A percentile compares a stretch with the other conserved stretches of the same genome.
Conservation (phyloP, 2,888 invertebrate genomes). For the Melanargia galathea region DNA sequence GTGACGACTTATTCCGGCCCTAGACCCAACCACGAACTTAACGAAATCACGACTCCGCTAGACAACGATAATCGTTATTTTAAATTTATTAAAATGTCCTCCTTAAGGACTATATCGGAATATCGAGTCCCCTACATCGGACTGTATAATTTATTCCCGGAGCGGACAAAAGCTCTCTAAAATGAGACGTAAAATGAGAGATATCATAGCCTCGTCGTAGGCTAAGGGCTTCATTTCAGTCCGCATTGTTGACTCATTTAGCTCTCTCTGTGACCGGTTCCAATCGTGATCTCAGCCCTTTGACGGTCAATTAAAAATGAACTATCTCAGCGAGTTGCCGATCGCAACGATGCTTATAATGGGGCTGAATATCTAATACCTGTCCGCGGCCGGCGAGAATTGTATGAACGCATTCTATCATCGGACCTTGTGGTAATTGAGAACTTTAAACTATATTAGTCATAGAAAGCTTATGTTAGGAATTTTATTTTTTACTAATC, state of each 20-base stretch:
- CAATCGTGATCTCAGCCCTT: slow-evolving; percentile 43
- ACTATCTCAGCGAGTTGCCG: slow-evolving; percentile 37
- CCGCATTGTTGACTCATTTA: slow-evolving; percentile 45
- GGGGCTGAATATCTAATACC: slow-evolving; percentile 38
- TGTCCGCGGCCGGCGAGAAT: slow-evolving; percentile 22
- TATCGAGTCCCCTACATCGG: slow-evolving; percentile 79
- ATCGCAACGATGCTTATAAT: slow-evolving; percentile 36
- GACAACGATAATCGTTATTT: slow-evolving; percentile 82
- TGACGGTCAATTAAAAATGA: slow-evolving; percentile 44
- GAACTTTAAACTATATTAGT: background rate
- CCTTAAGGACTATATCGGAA: slow-evolving; percentile 80
- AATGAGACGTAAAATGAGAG: slow-evolving; percentile 60
- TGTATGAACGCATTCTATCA: slow-evolving; percentile 25
- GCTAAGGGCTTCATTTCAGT: slow-evolving; percentile 50
- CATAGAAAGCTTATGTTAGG: background rate
- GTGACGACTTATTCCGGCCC: slow-evolving; percentile 81
- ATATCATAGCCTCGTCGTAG: slow-evolving; percentile 57
- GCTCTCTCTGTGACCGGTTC: slow-evolving; percentile 42
- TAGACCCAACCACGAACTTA: slow-evolving; percentile 77
- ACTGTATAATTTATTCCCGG: slow-evolving; percentile 80
- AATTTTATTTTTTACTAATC: too few species aligned
- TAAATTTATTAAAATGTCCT: slow-evolving; percentile 83
- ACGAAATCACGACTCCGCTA: slow-evolving; percentile 81
- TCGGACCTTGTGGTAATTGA: slow-evolving; percentile 21
- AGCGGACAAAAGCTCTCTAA: slow-evolving; percentile 67